phyloP scores from a whole-genome alignment of 2,797 vertebrate species.

The Sebastolobus alascanus region DNA sequence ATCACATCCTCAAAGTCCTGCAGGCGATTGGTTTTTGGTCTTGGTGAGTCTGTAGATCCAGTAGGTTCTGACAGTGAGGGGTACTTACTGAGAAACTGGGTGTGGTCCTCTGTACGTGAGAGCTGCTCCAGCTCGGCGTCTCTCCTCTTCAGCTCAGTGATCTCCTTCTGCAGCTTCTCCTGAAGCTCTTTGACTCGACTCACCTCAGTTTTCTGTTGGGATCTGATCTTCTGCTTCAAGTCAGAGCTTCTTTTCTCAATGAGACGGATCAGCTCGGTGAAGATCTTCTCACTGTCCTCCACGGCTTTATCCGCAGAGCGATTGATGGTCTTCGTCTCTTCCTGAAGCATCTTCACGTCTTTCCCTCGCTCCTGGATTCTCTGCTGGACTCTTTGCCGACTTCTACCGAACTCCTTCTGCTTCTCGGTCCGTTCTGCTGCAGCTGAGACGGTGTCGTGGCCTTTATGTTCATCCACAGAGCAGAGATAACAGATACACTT shows the following conservation, averaged over 20 bases:
- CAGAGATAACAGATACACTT: too few species aligned
- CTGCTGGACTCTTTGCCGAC: background rate
- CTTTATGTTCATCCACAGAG: background rate
- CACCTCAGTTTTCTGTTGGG: too few species aligned
- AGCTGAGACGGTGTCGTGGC: background rate
- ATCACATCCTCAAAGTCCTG: background rate
- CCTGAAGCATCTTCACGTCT: background rate
- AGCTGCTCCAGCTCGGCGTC: background rate
- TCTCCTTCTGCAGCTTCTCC: conserved; percentile 27
- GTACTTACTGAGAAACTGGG: background rate
- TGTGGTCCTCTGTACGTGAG: background rate
- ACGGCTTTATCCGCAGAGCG: conserved; percentile 12
- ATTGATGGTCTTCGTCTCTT: background rate
- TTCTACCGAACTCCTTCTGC: background rate
- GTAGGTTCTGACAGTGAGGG: background rate
- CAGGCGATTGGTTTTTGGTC: background rate
- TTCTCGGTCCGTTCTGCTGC: background rate
- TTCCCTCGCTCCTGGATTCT: conserved; percentile 3
- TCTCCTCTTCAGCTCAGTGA: conserved; percentile 23
- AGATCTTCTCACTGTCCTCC: background rate
- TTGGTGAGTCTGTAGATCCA: background rate
- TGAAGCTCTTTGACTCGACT: conserved; percentile 1
- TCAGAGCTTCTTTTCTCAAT: too few species aligned
- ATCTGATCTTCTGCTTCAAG: too few species aligned
- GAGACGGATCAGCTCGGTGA: too few species aligned